These are phyloP conservation scores for Acridotheres tristis DNA, from an alignment of 2,797 vertebrate species.

Conservation along the genomic window DNA sequence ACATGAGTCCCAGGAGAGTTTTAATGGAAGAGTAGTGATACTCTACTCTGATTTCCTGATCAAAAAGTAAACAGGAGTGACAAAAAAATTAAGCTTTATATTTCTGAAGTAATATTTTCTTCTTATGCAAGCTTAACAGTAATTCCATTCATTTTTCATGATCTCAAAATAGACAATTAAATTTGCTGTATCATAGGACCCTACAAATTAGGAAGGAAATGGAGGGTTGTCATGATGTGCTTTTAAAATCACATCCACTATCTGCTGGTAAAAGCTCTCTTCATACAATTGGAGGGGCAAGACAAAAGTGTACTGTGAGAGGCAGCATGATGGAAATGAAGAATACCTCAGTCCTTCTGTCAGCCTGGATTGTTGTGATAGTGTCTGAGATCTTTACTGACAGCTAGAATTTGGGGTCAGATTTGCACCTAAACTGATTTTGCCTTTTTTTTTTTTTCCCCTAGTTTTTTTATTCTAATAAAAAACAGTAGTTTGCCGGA, in stretches of 20 bases:
- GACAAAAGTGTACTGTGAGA: neutral
- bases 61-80: neutral
- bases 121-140: neutral
- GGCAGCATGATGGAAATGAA: neutral
- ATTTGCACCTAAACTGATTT: neutral
- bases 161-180: neutral
- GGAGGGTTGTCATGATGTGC: neutral
- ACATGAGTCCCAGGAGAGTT: rapidly evolving
- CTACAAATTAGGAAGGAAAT: neutral
- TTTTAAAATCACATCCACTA: neutral
- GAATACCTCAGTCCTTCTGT: neutral
- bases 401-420: neutral
- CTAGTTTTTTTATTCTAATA: neutral
- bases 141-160: neutral
- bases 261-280: neutral
- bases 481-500: neutral
- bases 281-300: neutral
- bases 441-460: neutral
- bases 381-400: neutral
- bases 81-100: neutral
- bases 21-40: neutral
- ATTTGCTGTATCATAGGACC: neutral
- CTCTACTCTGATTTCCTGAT: neutral
- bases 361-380: neutral
- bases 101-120: neutral